A percentile compares a stretch with the other conserved stretches of the same genome.
Conservation (phyloP, 2,113 vertebrate species). For the Campylomormyrus tamandua region DNA sequence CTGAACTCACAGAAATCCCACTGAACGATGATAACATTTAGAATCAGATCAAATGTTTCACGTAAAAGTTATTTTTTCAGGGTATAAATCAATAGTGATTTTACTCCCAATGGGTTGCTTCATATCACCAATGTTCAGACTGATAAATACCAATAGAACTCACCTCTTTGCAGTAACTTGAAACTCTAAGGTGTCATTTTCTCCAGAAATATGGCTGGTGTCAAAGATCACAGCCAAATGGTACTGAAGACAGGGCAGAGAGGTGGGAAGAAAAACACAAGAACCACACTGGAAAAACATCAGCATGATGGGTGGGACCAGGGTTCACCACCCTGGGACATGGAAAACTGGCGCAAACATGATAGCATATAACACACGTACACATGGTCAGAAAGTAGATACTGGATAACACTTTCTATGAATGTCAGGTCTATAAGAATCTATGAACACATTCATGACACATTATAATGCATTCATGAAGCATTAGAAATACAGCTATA, state of each 20-base stretch:
- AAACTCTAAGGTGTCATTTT: constrained; percentile 78
- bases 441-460: no score
- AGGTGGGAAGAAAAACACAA: background rate
- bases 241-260: constrained; percentile 63
- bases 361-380: background rate
- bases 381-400: background rate
- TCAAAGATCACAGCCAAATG: constrained; percentile 92
- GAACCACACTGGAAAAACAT: background rate
- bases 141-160: constrained; percentile 16
- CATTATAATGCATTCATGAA: no score
- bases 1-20: background rate
- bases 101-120: background rate
- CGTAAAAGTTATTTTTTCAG: background rate
- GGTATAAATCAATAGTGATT: background rate
- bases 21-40: background rate
- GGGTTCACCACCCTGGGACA: background rate
- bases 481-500: no score
- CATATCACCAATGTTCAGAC: background rate
- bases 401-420: no score
- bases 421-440: no score
- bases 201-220: constrained; percentile 83
- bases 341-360: background rate
- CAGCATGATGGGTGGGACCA: background rate
- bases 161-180: constrained; percentile 84
- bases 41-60: background rate